A percentile compares a stretch with the other conserved stretches of the same genome.
Conservation (phyloP, 2,797 vertebrate species). For the Pangasius sanitwongsei region DNA sequence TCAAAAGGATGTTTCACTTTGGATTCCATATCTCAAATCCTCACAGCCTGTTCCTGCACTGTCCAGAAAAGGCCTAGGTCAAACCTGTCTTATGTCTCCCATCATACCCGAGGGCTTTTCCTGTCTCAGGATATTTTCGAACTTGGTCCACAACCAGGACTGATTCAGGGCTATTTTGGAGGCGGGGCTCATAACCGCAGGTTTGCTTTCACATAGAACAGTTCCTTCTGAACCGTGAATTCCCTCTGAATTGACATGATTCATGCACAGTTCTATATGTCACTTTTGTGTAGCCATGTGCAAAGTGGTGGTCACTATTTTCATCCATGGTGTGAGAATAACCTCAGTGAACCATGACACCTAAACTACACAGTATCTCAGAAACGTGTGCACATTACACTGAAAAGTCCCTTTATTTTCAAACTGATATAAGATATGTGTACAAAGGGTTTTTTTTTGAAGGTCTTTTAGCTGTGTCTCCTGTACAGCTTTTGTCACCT, state of each 20-base stretch:
- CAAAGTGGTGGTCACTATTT: neutral
- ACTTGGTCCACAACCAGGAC: neutral
- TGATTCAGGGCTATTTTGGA: neutral
- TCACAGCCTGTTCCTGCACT: neutral
- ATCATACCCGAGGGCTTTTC: slow-evolving; percentile 41
- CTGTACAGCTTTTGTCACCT: slow-evolving; percentile 3
- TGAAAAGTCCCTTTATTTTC: neutral
- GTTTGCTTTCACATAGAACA: neutral
- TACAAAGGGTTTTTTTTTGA: neutral
- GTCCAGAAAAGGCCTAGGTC: neutral
- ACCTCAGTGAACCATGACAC: neutral
- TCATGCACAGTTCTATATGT: neutral
- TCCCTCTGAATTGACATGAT: neutral
- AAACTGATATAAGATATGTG: neutral
- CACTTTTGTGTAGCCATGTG: neutral
- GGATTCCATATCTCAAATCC: slow-evolving; percentile 23
- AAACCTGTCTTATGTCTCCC: slow-evolving; percentile 32
- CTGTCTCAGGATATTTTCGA: slow-evolving; percentile 20
- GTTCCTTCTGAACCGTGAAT: neutral
- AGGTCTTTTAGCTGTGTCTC: slow-evolving; percentile 11
- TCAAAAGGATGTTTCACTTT: slow-evolving; percentile 36
- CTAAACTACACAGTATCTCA: neutral
- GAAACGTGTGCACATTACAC: neutral
- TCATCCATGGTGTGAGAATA: neutral
- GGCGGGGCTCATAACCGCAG: neutral